Evolutionary conservation across 2,797 vertebrate genomes (phyloP).

Genomic region (Xenops minutus): DNA sequence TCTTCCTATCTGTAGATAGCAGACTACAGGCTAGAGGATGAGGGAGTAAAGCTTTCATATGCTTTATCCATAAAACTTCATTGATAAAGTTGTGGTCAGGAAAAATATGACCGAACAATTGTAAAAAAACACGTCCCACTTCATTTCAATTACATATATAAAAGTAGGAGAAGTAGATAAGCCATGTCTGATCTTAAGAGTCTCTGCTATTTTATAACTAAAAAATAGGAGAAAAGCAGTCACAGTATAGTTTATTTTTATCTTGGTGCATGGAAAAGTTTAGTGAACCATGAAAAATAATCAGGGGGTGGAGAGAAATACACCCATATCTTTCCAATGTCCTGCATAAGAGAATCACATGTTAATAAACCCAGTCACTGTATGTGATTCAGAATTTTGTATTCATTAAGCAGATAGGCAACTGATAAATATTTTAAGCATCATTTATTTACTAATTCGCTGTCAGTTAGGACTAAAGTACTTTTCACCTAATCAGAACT

Average conservation of each 20-base stretch:
- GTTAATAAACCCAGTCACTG: background rate
- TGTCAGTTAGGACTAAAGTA: background rate
- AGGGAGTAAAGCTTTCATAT: background rate
- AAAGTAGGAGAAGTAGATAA: background rate
- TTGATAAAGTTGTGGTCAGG: background rate
- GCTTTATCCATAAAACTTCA: background rate
- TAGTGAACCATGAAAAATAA: conserved; percentile 13
- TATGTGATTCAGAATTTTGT: background rate
- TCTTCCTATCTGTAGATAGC: background rate
- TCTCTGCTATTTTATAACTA: background rate
- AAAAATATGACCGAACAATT: background rate
- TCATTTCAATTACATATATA: background rate
- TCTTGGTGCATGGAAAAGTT: conserved; percentile 41
- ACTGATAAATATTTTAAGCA: background rate
- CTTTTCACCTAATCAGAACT: background rate
- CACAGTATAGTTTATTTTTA: conserved; percentile 43
- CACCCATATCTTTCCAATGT: conserved; percentile 15
- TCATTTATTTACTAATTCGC: background rate
- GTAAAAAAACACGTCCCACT: rapidly evolving
- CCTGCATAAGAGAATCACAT: conserved; percentile 21
- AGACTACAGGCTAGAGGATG: rapidly evolving
- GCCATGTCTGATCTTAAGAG: background rate
- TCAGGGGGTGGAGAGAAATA: background rate
- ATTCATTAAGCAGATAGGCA: background rate
- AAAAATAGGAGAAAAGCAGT: background rate